These are phyloP conservation scores for Pygocentrus nattereri DNA, from an alignment of 2,797 vertebrate species.

Conservation along the genomic window DNA sequence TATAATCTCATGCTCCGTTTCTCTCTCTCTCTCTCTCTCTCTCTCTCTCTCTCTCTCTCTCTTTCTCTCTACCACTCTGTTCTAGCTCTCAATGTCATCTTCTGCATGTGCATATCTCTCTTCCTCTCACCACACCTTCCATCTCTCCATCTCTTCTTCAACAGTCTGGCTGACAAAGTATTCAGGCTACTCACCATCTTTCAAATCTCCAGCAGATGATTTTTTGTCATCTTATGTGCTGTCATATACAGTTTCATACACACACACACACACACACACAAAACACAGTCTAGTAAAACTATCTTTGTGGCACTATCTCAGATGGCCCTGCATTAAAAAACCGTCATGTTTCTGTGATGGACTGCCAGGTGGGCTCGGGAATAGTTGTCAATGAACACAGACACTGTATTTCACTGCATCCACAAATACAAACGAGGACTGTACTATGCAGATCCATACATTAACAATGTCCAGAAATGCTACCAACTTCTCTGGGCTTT, in stretches of 20 bases:
- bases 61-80: not conserved
- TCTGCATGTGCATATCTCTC: not conserved
- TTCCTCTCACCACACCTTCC: not conserved
- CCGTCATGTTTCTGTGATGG: too few relatives aligned
- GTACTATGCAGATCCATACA: too few relatives aligned
- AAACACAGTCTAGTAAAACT: not conserved
- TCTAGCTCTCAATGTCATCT: constrained; percentile 12
- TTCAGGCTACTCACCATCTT: not conserved
- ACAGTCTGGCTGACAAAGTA: not conserved
- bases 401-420: too few relatives aligned
- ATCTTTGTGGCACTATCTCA: too few relatives aligned
- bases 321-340: too few relatives aligned
- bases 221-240: not conserved
- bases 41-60: not conserved
- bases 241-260: constrained; percentile 32
- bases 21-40: too few relatives aligned
- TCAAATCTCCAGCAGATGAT: not conserved
- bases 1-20: constrained; percentile 2
- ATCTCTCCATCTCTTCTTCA: not conserved
- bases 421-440: too few relatives aligned
- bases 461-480: too few relatives aligned
- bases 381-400: too few relatives aligned
- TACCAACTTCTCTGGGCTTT: too few relatives aligned
- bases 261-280: too few relatives aligned
- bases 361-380: too few relatives aligned